phyloP scores from a whole-genome alignment of 2,888 invertebrate genomes.

The Scelioninae gen. 1 region DNA sequence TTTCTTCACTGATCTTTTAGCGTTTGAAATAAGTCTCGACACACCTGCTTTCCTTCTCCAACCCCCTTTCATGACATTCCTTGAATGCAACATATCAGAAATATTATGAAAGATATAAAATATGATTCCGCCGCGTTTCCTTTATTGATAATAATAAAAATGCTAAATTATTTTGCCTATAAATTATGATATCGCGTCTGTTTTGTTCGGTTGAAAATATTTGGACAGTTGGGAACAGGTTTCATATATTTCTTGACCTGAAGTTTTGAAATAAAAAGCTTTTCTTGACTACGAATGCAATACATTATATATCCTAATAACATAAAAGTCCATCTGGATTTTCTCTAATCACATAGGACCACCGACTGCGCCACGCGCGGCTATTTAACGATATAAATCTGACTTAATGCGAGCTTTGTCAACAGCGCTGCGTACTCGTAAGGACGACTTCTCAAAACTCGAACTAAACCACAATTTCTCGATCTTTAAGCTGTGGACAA shows the following conservation, averaged over 20 bases:
- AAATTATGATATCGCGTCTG: constrained; percentile 36
- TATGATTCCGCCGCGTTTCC: constrained; percentile 50
- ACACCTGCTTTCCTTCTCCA: constrained; percentile 34
- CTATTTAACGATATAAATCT: constrained; percentile 53
- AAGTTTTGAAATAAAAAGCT: constrained; percentile 22
- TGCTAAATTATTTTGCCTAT: constrained; percentile 40
- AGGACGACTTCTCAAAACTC: constrained; percentile 35
- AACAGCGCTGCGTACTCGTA: constrained; percentile 34
- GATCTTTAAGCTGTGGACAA: background rate
- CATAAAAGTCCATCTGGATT: constrained; percentile 53
- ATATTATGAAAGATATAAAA: constrained; percentile 57
- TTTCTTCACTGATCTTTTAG: constrained; percentile 34
- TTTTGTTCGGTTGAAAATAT: constrained; percentile 39
- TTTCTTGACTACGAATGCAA: constrained; percentile 18
- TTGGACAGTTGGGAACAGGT: constrained; percentile 37
- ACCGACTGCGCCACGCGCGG: constrained; percentile 50
- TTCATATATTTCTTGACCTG: constrained; percentile 29
- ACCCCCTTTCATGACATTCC: constrained; percentile 47
- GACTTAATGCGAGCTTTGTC: constrained; percentile 58
- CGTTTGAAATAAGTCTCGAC: constrained; percentile 33
- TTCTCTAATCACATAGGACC: constrained; percentile 57
- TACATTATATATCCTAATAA: constrained; percentile 42
- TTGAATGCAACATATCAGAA: constrained; percentile 45
- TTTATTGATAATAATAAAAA: constrained; percentile 55
- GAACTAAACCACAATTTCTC: constrained; percentile 31